Base-by-base conservation (phyloP, 1,140 invertebrate genomes). In the Cepaea nemoralis region DNA sequence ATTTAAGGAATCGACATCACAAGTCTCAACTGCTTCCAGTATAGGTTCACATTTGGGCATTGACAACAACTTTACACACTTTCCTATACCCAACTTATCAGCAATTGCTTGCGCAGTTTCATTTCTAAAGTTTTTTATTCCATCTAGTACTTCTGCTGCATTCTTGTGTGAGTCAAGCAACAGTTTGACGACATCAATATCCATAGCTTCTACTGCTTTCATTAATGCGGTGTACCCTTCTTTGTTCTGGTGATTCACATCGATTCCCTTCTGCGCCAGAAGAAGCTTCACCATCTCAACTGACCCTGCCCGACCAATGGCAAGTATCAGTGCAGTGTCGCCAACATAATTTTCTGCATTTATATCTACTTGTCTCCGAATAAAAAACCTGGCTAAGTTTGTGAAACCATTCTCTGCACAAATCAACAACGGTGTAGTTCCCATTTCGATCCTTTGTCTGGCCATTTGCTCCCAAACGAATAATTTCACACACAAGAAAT, bases 191-290 rank as follows among this genome's bases (percentile, higher is more conserved):
- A 22, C 35, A 33, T 69, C 27, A 69, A 39, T 6, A 22, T 69
- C 66, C 31, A 69, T 39, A 24, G 10, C 8, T 31, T 69, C 66
- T 10, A 33, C 22, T 33, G 66, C 66, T 22, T 69, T 69, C 66
- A 69, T 69, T 8, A 69, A 31, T 33, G 66, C 66, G 1, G 66
- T 69, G 66, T 33, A 69, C 8, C 66, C 66, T 33, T 69, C 66
- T 39, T 31, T 8, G 35, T 69, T 69, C 35, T 69, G 66, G 31
- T 35, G 31, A 69, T 69, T 69, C 16, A 69, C 24, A 24, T 69
- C 35, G 5, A 69, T 39, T 6, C 31, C 31, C 16, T 24, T 69
- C 5, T 39, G 35, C 8, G 5, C 6, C n/a, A 55, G 22, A 24
- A 69, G 12, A 14, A 69, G 3, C 6, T 22, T 33, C 8, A 31